Percentiles rank a stretch among this genome's conserved stretches.
Evolutionary conservation across 2,113 vertebrate species (phyloP).

Genomic region (Hassar affinis): DNA sequence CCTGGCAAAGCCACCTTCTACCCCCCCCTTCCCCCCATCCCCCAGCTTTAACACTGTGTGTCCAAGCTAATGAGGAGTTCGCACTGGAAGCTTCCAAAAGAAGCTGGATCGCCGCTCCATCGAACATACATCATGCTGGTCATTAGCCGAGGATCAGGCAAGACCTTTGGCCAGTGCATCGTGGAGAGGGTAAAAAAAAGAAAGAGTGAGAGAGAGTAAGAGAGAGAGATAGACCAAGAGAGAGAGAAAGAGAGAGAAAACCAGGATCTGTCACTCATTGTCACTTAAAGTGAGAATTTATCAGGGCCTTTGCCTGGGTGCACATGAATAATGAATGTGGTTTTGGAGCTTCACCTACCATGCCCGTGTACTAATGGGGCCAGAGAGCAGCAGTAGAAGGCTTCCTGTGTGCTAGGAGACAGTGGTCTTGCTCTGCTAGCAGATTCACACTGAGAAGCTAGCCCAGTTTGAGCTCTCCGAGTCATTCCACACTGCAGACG

Average conservation of each 20-base stretch:
- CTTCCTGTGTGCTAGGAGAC: slow-evolving; percentile 72
- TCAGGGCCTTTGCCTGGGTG: slow-evolving; percentile 91
- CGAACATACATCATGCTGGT: slow-evolving; percentile 86
- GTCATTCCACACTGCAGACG: neutral
- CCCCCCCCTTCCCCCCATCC: slow-evolving; percentile 45
- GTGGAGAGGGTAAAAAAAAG: slow-evolving; percentile 65
- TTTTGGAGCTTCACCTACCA: slow-evolving; percentile 73
- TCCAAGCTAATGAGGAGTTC: slow-evolving; percentile 62
- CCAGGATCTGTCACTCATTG: slow-evolving; percentile 93
- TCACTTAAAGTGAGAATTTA: slow-evolving; percentile 95
- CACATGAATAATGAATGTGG: slow-evolving; percentile 99
- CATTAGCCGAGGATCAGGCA: slow-evolving; percentile 84
- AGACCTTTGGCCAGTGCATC: slow-evolving; percentile 86
- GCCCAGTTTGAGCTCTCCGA: slow-evolving; percentile 12
- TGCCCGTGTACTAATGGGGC: slow-evolving; percentile 87
- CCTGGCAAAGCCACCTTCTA: slow-evolving; percentile 18
- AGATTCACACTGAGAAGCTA: slow-evolving; percentile 21
- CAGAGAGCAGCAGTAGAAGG: slow-evolving; percentile 79
- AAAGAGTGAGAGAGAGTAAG: slow-evolving; percentile 73
- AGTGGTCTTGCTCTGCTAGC: slow-evolving; percentile 31
- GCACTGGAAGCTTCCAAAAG: slow-evolving; percentile 53
- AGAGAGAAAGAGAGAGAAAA: slow-evolving; percentile 74
- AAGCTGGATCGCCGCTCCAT: slow-evolving; percentile 74
- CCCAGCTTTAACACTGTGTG: slow-evolving; percentile 72
- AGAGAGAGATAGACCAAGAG: slow-evolving; percentile 68